Conservation (phyloP, 1,140 invertebrate species). For the Megathymus violae region DNA sequence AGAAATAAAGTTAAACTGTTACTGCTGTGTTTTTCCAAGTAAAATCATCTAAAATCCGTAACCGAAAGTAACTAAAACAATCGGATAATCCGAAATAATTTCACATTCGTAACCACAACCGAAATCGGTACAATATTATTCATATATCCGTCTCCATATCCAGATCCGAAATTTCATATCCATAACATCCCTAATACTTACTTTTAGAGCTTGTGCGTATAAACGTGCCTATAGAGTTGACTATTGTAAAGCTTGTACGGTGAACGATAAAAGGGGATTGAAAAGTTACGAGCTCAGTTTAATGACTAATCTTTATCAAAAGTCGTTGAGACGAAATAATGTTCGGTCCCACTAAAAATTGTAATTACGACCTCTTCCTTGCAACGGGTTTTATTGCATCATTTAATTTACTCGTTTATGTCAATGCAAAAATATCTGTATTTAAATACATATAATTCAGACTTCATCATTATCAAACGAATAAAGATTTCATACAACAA, state of each 20-base stretch:
- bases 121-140: no score
- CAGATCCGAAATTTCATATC: no score
- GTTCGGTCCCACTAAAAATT: conserved; percentile 24
- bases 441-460: background rate
- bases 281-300: conserved; percentile 22
- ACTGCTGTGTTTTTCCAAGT: no score
- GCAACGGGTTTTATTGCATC: background rate
- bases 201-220: background rate
- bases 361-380: conserved; percentile 3
- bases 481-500: no score
- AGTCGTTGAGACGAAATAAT: conserved; percentile 46
- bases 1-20: no score
- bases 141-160: no score
- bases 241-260: background rate
- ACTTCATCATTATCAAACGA: no score
- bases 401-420: conserved; percentile 4
- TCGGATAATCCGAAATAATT: no score
- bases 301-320: conserved; percentile 52
- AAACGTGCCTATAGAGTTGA: background rate
- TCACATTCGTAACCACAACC: no score
- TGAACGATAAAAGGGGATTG: conserved; percentile 13
- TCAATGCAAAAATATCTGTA: background rate
- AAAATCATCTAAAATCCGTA: no score
- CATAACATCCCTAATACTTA: no score
- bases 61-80: no score